Percentiles rank a stretch among this genome's conserved stretches.
Evolutionary conservation across 2,113 vertebrate species (phyloP).

Genomic region (zebrafish (Danio rerio)): DNA sequence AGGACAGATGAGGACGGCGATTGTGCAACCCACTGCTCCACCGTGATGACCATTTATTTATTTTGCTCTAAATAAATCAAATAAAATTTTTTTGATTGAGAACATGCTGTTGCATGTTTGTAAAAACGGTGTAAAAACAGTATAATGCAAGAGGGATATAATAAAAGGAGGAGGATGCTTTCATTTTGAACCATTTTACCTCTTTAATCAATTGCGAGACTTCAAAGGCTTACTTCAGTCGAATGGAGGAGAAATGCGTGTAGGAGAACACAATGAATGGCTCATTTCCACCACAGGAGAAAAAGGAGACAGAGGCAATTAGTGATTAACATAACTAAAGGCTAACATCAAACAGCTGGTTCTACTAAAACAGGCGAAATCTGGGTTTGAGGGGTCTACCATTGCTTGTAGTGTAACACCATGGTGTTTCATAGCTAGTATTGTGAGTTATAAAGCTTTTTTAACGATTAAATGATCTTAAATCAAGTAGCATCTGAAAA

Average conservation of each 20-base stretch:
- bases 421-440: background rate
- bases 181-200: background rate
- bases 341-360: slow-evolving; percentile 47
- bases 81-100: too few relatives aligned
- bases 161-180: slow-evolving; percentile 27
- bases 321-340: slow-evolving; percentile 56
- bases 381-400: background rate
- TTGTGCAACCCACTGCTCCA: too few relatives aligned
- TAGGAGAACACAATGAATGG: slow-evolving; percentile 31
- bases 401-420: slow-evolving; percentile 1
- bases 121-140: too few relatives aligned
- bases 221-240: slow-evolving; percentile 53
- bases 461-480: too few relatives aligned
- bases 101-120: too few relatives aligned
- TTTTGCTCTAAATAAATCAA: too few relatives aligned
- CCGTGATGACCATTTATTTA: too few relatives aligned
- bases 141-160: too few relatives aligned
- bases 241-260: slow-evolving; percentile 12
- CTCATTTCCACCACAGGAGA: slow-evolving; percentile 45
- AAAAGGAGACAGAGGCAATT: slow-evolving; percentile 41
- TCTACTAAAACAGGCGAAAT: slow-evolving; percentile 22
- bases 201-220: slow-evolving; percentile 36
- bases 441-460: background rate
- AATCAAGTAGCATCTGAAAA: background rate
- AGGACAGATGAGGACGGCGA: too few relatives aligned